Evolutionary conservation across 2,797 vertebrate species (phyloP).

Genomic region (Clamator glandarius): DNA sequence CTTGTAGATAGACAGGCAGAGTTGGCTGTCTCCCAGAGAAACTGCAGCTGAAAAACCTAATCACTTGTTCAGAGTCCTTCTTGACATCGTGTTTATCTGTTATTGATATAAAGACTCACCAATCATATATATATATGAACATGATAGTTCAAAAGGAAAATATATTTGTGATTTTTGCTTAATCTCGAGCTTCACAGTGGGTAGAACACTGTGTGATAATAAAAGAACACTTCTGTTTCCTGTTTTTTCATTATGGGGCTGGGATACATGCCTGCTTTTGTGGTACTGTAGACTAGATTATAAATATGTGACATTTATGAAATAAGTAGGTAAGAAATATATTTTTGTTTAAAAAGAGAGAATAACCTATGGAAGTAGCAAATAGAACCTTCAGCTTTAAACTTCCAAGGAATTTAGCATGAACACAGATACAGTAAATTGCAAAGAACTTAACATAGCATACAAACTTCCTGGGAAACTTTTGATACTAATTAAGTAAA

Average conservation of each 20-base stretch:
- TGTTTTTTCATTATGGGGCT: background rate
- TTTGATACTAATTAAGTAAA: background rate
- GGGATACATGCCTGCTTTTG: background rate
- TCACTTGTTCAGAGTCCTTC: background rate
- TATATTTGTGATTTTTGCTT: background rate
- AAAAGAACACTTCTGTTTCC: background rate
- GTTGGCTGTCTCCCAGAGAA: background rate
- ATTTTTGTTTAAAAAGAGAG: background rate
- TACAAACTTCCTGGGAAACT: background rate
- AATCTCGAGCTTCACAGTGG: background rate
- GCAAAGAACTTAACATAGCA: background rate
- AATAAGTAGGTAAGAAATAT: background rate
- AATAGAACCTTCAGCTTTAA: background rate
- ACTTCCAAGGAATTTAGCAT: background rate
- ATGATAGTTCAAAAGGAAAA: background rate
- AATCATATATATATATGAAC: background rate
- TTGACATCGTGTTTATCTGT: background rate
- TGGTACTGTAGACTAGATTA: background rate
- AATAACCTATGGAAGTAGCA: background rate
- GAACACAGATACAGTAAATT: background rate
- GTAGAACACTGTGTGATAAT: background rate
- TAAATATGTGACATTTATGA: background rate
- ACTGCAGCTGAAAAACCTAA: background rate
- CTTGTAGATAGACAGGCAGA: background rate
- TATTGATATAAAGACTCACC: background rate